Evolutionary conservation across 2,797 vertebrate species (phyloP).

Genomic region (Premnoplex brunnescens): DNA sequence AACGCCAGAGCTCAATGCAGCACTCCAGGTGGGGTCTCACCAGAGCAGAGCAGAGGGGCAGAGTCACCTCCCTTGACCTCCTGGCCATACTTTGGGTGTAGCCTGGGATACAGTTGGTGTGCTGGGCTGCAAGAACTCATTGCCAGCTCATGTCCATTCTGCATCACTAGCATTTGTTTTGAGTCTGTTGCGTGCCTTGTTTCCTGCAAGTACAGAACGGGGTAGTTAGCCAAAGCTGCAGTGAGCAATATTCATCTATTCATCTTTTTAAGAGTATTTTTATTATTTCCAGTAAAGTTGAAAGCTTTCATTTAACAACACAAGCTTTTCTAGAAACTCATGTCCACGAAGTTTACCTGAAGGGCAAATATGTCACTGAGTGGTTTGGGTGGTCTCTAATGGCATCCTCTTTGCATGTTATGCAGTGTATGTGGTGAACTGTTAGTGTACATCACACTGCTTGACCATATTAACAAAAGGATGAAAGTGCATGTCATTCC

Average conservation of each 20-base stretch:
- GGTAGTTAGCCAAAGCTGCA: not conserved
- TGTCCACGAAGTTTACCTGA: not conserved
- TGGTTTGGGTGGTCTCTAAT: not conserved
- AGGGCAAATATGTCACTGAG: not conserved
- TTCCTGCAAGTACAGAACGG: not conserved
- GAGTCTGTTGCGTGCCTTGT: fast-evolving
- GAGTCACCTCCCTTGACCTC: not conserved
- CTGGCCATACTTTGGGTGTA: not conserved
- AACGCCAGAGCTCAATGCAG: not conserved
- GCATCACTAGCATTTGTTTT: not conserved
- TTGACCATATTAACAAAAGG: not conserved
- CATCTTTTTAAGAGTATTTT: not conserved
- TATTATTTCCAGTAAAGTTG: not conserved
- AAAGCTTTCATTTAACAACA: not conserved
- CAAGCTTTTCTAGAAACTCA: not conserved
- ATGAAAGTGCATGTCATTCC: not conserved
- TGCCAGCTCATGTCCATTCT: not conserved
- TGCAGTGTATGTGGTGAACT: not conserved
- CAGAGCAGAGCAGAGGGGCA: not conserved
- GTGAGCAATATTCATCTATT: not conserved
- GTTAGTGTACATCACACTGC: not conserved
- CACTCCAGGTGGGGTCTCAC: not conserved
- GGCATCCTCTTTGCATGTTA: not conserved
- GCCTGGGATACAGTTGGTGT: not conserved
- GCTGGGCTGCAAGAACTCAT: not conserved